These are phyloP conservation scores for Aleadryas rufinucha DNA, from an alignment of 2,113 vertebrate genomes.

Conservation along the genomic window DNA sequence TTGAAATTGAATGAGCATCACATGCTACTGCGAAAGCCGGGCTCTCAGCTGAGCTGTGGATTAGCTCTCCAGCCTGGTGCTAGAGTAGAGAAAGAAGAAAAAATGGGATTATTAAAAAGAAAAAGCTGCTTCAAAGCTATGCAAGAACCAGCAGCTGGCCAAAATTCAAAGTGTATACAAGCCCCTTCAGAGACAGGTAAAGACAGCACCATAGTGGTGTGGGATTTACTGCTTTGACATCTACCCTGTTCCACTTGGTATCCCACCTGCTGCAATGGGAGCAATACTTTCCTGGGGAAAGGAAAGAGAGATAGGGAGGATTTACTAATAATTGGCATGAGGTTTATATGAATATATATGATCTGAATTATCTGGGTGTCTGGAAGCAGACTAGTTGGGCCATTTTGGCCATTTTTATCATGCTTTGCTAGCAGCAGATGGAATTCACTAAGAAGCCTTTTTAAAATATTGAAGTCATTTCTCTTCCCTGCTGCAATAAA, in stretches of 20 bases:
- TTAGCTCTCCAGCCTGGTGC: background rate
- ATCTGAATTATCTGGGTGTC: background rate
- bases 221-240: background rate
- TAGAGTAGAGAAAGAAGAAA: background rate
- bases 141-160: background rate
- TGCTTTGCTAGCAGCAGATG: background rate
- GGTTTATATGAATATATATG: background rate
- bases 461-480: background rate
- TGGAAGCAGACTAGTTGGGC: background rate
- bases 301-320: background rate
- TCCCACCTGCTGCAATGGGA: background rate
- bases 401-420: background rate
- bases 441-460: background rate
- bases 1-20: background rate
- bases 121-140: background rate
- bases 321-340: background rate
- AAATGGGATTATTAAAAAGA: background rate
- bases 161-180: background rate
- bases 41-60: background rate
- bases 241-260: background rate
- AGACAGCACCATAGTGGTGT: background rate
- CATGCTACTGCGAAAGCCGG: background rate
- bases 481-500: background rate
- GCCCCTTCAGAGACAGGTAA: background rate
- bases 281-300: background rate